A percentile compares a stretch with the other conserved stretches of the same genome.
Conservation (phyloP, 1,140 invertebrate genomes). For the Ceratosolen solmsi region DNA sequence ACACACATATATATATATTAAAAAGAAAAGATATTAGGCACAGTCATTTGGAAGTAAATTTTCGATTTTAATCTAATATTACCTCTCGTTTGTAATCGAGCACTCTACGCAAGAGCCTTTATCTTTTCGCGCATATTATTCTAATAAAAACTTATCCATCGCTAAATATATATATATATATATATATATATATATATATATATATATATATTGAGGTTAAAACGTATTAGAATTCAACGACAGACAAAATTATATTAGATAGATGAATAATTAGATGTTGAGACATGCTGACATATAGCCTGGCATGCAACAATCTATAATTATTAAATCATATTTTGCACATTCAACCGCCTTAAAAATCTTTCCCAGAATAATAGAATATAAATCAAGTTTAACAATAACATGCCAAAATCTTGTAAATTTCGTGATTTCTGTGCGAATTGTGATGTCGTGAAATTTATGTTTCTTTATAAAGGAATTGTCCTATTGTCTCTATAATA, state of each 20-base stretch:
- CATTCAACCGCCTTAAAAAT: neutral
- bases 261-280: neutral
- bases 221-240: too few species aligned
- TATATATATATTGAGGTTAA: too few species aligned
- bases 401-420: conserved; percentile 19
- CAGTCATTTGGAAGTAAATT: neutral
- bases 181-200: too few species aligned
- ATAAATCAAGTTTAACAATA: conserved; percentile 16
- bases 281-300: neutral
- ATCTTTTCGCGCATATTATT: neutral
- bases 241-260: too few species aligned
- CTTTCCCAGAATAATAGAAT: neutral
- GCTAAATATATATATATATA: neutral
- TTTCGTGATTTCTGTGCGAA: conserved; percentile 13
- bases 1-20: too few species aligned
- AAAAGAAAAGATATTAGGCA: neutral
- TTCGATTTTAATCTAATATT: neutral
- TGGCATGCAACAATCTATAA: neutral
- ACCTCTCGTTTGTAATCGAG: neutral
- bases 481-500: conserved; percentile 19
- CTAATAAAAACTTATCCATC: neutral
- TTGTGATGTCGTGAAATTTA: conserved; percentile 1
- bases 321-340: neutral
- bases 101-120: neutral
- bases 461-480: conserved; percentile 25